Evolutionary conservation across 2,797 vertebrate species (phyloP), one percentile per base, ranked within the genome.

Genomic region (Macroramphosus scolopax): DNA sequence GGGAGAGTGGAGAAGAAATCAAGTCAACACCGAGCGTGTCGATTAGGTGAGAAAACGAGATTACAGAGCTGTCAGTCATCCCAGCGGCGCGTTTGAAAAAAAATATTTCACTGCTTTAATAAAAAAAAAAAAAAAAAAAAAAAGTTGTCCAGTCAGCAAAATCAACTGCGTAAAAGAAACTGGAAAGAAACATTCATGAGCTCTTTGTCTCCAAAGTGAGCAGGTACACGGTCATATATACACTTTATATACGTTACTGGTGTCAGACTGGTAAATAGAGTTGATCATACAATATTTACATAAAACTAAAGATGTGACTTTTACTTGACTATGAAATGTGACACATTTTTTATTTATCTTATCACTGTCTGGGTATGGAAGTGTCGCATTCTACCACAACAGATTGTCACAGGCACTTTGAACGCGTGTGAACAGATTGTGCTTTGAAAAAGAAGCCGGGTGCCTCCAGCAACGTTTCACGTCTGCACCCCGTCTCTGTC

Each of bases 401-500:
- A 88, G 86, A 86, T 88, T 88, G 86, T 71, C 66, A 28, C 63
- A 53, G 75, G 56, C 72, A 78, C 80, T 83, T 82, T 82, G 78
- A 85, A 77, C 47, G 73, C 12, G 68, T 63, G 76, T 8, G 70
- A 87, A 82, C 85, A 88, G 82, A 84, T 84, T 82, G 81, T 71
- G 78, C 84, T 87, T 84, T 85, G 78, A 85, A 86, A 87, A 46
- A 63, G 67, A 66, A 68, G 53, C n/a, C 60, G 57, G 52, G 50
- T 17, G 82, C 83, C 81, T 71, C 44, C 59, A 82, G 83, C 80
- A 81, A 81, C 71, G 44, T 61, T 71, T 66, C 80, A 55, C 68
- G 76, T 80, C 88, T 87, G 89, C 81, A 60, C 81, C 79, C 77
- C 83, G 37, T 87, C 83, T 89, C 85, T 89, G 86, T 87, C 82